Evolutionary conservation across 2,113 vertebrate species (phyloP), one percentile per base, ranked within the genome.

Genomic region (Circaetus gallicus): DNA sequence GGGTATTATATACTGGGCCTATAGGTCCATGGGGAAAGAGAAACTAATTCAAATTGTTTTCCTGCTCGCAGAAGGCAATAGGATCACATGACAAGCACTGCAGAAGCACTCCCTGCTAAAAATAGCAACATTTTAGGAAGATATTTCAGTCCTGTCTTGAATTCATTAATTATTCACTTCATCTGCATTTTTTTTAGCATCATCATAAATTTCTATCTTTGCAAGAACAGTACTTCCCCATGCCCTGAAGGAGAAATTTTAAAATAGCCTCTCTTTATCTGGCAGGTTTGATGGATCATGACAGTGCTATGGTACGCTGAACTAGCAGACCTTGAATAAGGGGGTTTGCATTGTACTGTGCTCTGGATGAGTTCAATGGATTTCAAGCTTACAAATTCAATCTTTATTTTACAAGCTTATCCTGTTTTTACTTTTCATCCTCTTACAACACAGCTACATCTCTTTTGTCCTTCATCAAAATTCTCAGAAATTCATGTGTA

Each of bases 51-150:
- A 97, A 92, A 95, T 90, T 76, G 86, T 76, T 95, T 96, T 94
- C 70, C 83, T 96, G 90, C 95, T 97, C 90, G 92, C 94, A 74
- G 22, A 93, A 96, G 94, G 96, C 96, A 97, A 95, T 76, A 70
- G 67, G 49, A 94, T 95, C 91, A 96, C 84, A 88, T 94, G 95
- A 97, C 83, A 94, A 86, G 67, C 81, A 94, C 79, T 96, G 86
- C 83, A 92, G 97, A 98, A 93, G 87, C 62, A 89, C 82, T 95
- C 65, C 71, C 43, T 91, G 87, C 89, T 97, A 97, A 97, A 97
- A 95, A 86, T 74, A 96, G 80, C 93, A 87, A 47, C 84, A 65
- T 96, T 91, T 83, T 93, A 91, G 93, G 87, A 90, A 96, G 94
- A 96, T 92, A 93, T 96, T 96, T 97, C 91, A 93, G 89, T 96